phyloP scores from a whole-genome alignment of 2,113 vertebrate species.

The Myocastor coypus region DNA sequence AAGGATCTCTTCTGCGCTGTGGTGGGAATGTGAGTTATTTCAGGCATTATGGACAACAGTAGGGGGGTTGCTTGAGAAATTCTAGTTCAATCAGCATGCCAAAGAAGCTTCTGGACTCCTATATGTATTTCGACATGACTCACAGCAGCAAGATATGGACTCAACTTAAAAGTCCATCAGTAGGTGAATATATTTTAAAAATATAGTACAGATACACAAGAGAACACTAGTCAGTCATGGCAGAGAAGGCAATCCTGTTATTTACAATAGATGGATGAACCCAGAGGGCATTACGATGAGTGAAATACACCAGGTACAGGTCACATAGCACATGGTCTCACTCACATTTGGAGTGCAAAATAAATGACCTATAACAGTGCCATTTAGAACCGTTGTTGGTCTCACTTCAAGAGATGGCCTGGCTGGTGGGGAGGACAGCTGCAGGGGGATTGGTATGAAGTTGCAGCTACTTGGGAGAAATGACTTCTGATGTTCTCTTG shows the following conservation, averaged over 20 bases:
- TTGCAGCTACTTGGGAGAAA: neutral
- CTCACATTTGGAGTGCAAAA: neutral
- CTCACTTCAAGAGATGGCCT: neutral
- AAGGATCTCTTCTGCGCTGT: neutral
- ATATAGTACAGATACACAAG: neutral
- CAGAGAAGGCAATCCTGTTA: neutral
- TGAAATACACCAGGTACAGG: neutral
- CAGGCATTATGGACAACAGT: too few relatives aligned
- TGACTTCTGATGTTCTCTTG: neutral
- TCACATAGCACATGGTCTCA: neutral
- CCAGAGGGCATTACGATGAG: neutral
- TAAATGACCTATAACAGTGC: neutral
- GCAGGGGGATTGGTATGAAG: neutral
- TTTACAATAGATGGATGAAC: neutral
- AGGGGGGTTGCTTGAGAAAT: neutral
- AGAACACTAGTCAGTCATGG: neutral
- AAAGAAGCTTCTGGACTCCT: neutral
- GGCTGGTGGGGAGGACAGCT: neutral
- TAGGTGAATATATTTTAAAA: neutral
- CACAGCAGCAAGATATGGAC: neutral
- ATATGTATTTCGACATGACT: neutral
- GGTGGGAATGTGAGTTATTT: neutral
- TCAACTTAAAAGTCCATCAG: neutral
- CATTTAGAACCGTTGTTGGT: too few relatives aligned
- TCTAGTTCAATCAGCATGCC: neutral